Evolutionary conservation across 1,140 invertebrate species (phyloP).

Genomic region (Chionoecetes opilio): DNA sequence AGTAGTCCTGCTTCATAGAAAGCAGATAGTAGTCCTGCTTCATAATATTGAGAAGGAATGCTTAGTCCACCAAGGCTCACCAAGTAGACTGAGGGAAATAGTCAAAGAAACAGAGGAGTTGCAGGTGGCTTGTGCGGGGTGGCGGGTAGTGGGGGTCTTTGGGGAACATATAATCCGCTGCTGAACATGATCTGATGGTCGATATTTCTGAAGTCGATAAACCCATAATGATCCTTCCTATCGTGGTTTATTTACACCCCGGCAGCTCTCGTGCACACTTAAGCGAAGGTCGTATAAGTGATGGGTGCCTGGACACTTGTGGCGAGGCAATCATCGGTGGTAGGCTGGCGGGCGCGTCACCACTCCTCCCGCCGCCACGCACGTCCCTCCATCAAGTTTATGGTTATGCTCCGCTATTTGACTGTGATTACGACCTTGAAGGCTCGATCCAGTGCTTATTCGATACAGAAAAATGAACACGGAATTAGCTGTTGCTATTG

Average conservation of each 20-base stretch:
- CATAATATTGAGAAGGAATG: too few species aligned
- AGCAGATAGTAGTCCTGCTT: too few species aligned
- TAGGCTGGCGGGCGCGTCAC: background rate
- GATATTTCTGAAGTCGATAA: conserved; percentile 30
- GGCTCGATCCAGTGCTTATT: background rate
- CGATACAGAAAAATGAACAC: background rate
- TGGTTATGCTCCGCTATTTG: conserved; percentile 16
- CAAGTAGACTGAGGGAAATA: too few species aligned
- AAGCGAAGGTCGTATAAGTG: background rate
- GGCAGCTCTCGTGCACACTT: background rate
- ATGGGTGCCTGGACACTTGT: conserved; percentile 15
- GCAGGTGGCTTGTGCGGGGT: background rate
- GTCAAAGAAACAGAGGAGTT: background rate
- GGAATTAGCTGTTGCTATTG: conserved; percentile 20
- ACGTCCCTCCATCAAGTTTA: background rate
- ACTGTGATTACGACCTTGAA: conserved; percentile 19
- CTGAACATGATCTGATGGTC: conserved; percentile 18
- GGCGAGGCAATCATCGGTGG: background rate
- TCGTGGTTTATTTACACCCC: background rate
- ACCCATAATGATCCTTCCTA: conserved; percentile 13
- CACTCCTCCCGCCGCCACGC: background rate
- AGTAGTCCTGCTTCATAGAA: background rate
- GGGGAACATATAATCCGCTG: conserved; percentile 4
- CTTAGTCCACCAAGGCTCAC: too few species aligned
- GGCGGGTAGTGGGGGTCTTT: background rate